phyloP scores from a whole-genome alignment of 2,113 vertebrate species.

The Podilymbus podiceps region DNA sequence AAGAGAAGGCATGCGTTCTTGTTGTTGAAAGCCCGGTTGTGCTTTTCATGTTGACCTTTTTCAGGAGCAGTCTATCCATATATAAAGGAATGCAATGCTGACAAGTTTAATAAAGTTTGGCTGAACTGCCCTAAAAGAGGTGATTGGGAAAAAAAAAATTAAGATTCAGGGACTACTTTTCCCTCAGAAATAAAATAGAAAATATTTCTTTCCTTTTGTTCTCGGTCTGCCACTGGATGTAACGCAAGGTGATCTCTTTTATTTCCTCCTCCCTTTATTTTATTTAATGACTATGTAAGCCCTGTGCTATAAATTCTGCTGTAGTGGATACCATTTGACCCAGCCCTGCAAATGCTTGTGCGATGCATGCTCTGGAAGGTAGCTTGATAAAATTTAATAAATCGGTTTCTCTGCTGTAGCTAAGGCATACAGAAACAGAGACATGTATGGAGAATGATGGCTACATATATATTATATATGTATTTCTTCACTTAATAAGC shows the following conservation, averaged over 20 bases:
- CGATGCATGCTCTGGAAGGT: not conserved
- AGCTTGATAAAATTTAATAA: not conserved
- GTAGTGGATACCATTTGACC: not conserved
- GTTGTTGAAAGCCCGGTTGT: slow-evolving; percentile 1
- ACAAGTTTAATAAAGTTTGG: not conserved
- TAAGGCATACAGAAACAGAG: not conserved
- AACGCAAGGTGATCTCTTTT: not conserved
- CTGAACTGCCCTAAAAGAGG: not conserved
- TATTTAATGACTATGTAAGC: not conserved
- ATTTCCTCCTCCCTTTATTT: accelerated
- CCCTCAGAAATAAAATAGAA: not conserved
- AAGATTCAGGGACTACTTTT: not conserved
- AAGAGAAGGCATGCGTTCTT: not conserved
- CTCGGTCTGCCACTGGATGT: not conserved
- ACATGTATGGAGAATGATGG: not conserved
- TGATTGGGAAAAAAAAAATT: not conserved
- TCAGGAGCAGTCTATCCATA: not conserved
- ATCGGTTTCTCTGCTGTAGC: not conserved
- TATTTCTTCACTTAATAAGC: not conserved
- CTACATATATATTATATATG: no score
- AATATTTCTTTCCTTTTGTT: not conserved
- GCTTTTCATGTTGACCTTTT: slow-evolving; percentile 1
- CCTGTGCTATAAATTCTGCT: not conserved
- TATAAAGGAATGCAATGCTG: not conserved
- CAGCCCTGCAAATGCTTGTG: not conserved